Conservation (phyloP, 2,113 vertebrate genomes). For the Camelus bactrianus region DNA sequence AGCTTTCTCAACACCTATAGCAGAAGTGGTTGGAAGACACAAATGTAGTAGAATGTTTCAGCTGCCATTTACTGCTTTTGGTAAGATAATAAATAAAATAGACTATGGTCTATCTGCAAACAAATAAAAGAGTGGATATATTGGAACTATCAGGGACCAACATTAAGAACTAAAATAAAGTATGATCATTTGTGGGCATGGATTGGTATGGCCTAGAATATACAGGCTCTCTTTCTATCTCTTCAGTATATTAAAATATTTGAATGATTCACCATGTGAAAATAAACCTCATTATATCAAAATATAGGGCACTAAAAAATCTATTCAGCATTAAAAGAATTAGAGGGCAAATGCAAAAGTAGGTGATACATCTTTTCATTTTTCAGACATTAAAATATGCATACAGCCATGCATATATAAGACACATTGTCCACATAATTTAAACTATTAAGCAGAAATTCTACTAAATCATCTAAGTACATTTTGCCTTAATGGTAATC, state of each 20-base stretch:
- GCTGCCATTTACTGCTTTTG: not conserved
- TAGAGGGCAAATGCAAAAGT: not conserved
- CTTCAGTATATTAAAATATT: not conserved
- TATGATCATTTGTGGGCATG: not conserved
- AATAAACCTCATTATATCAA: not conserved
- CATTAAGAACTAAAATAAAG: not conserved
- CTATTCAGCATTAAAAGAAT: not conserved
- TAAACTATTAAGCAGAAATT: not conserved
- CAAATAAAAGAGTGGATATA: not conserved
- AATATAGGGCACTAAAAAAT: not conserved
- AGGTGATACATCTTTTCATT: not conserved
- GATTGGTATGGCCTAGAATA: not conserved
- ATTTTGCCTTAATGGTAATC: conserved; percentile 34
- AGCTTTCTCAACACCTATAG: not conserved
- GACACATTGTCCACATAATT: not conserved
- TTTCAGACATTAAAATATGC: not conserved
- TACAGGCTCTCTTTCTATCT: not conserved
- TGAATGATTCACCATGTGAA: not conserved
- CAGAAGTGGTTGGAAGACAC: not conserved
- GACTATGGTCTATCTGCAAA: not conserved
- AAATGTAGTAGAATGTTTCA: not conserved
- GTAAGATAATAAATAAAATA: not conserved
- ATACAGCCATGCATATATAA: not conserved
- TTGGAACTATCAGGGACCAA: not conserved
- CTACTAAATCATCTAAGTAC: not conserved